A percentile compares a stretch with the other conserved stretches of the same genome.
Evolutionary conservation across 2,113 vertebrate species (phyloP).

Genomic region (Beaufortia kweichowensis): DNA sequence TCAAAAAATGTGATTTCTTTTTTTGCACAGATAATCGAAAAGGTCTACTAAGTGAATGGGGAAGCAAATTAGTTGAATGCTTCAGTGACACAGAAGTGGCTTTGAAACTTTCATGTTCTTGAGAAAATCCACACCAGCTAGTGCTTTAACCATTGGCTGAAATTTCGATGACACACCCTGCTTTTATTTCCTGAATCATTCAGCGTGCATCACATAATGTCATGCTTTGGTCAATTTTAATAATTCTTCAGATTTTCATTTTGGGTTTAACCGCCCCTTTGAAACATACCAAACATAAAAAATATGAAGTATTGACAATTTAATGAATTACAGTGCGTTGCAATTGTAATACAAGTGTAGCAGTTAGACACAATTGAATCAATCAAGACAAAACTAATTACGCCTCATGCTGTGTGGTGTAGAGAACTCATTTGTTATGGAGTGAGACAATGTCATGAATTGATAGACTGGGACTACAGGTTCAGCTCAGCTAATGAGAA

Average conservation of each 20-base stretch:
- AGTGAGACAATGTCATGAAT: constrained; percentile 36
- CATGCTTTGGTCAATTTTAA: not conserved
- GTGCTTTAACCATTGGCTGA: too few relatives aligned
- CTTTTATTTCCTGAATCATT: too few relatives aligned
- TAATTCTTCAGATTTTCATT: not conserved
- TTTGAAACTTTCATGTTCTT: not conserved
- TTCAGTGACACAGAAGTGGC: too few relatives aligned
- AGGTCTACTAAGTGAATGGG: too few relatives aligned
- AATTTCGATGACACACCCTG: too few relatives aligned
- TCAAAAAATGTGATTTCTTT: not conserved
- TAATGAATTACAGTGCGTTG: constrained; percentile 27
- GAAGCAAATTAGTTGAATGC: too few relatives aligned
- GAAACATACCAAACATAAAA: constrained; percentile 14
- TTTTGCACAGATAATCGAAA: too few relatives aligned
- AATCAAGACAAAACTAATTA: constrained; percentile 49
- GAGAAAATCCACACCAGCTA: too few relatives aligned
- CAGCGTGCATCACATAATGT: not conserved
- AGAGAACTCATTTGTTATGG: constrained; percentile 29
- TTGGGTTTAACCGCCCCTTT: not conserved
- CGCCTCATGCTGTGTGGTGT: constrained; percentile 28
- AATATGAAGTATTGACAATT: constrained; percentile 16
- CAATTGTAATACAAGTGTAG: constrained; percentile 41
- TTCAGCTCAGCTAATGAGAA: constrained; percentile 27
- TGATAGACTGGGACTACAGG: constrained; percentile 22
- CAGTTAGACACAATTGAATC: constrained; percentile 41